Evolutionary conservation across 2,797 vertebrate species (phyloP), one percentile per base, ranked within the genome.

Genomic region (Chelonia mydas): DNA sequence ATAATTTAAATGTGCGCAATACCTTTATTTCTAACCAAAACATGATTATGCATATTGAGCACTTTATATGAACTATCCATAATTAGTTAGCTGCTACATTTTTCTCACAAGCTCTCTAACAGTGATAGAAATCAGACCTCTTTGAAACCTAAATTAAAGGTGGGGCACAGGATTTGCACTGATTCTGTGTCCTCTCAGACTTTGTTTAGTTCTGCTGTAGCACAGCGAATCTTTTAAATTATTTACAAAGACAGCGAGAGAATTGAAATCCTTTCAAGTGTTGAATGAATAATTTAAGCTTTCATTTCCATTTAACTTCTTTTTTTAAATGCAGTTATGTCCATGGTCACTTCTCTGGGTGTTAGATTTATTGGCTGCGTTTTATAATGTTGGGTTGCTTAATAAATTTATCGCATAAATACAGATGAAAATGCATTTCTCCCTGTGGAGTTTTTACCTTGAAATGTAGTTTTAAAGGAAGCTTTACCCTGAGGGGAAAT

Each of bases 221-320:
- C 53, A 17, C 1, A 15, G n/a, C 86, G 15, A n/a, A 31, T 50
- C 25, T 11, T 84, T 83, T 94, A 80, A 90, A 89, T 94, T 90
- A 90, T 94, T 95, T 78, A 97, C 87, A 77, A 90, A 90, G 92
- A n/a, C 15, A 78, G 54, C 28, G 65, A 86, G 85, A 86, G 82
- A 19, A 53, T 72, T 81, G 68, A 76, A 82, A 79, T 85, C 31
- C 53, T 94, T 83, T 72, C 78, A 59, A 81, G 72, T 23, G 47
- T 47, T 90, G 47, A 55, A 96, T 96, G 91, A 97, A 97, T 97
- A 96, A 97, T 94, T 92, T 74, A 97, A 77, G 25, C 90, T 68
- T 82, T 92, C 54, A 27, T 86, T 90, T 93, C 78, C 87, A 77
- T 88, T 94, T 85, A 79, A 77, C 82, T 92, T 80, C 59, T 61